Evolutionary conservation across 2,113 vertebrate species (phyloP), one percentile per base, ranked within the genome.

Genomic region (Ceratotherium simum): DNA sequence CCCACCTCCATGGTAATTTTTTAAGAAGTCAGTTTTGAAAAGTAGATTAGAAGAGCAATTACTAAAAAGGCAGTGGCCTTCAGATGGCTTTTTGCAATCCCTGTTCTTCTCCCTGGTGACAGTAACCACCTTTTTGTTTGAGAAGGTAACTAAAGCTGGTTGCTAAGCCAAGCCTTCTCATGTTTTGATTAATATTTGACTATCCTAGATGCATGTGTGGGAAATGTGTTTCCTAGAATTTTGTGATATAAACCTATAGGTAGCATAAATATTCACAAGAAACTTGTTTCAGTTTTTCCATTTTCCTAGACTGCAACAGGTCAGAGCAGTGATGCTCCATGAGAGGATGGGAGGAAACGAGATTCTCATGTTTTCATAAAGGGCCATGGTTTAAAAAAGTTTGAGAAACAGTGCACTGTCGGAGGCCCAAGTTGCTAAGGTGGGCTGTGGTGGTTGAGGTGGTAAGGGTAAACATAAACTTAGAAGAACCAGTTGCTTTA

Each of bases 181-280:
- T 64, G 33, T 94, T 98, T 94, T 92, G 70, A 91, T 96, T 92
- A 87, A 92, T 83, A 73, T 64, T 69, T 93, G 89, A 80, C 58
- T 96, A 8, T 48, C 56, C 18, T 75, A 87, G 64, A 90, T 54
- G 56, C 17, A 48, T 54, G 36, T 20, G 56, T 65, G 78, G 70
- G 70, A 48, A 75, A 80, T n/a, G 33, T 87, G 95, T 72, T 95
- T 85, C 70, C 58, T 91, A 93, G 75, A 75, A 92, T 83, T 94
- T 82, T 96, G n/a, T 79, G 33, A 17, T 48, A 16, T n/a, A 92
- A 51, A 85, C 27, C 17, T 70, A 14, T 67, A 79, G 54, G 80
- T 86, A 86, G 36, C 4, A 0, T 85, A 67, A 75, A 4, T 72
- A 67, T 76, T 96, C 73, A 62, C 31, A 70, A 51, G 70, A 54